Base-by-base conservation (phyloP, 2,113 vertebrate genomes). In the Myotis brandtii region DNA sequence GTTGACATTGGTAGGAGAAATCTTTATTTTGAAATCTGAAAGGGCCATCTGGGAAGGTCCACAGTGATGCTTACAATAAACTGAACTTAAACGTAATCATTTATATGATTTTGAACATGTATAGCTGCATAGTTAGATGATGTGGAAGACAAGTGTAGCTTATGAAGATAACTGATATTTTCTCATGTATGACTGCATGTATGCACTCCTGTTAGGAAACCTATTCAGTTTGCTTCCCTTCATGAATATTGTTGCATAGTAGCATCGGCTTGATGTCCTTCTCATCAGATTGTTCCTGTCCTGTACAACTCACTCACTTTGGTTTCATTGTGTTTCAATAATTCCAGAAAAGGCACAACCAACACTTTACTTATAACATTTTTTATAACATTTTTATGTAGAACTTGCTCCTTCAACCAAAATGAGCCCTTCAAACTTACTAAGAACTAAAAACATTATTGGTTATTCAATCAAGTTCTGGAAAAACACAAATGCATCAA, bases 401-500 rank as follows among this genome's bases (percentile, higher is more conserved):
- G 64, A 23, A 14, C n/a, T 10, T 79, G 16, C 14, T 89, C 52
- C 54, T 86, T 85, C 14, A 32, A 62, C n/a, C 43, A 84, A 69
- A 93, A 52, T 67, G 10, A 67, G 23, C 11, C 64, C 70, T 96
- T 87, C 80, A 64, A 93, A 67, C 14, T 77, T 43, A 69, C 52
- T 80, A 81, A 80, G 27, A 64, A 82, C 27, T 81, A 20, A 94
- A 89, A 83, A 75, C 34, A 66, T 52, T 76, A 93, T 84, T 89
- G 89, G 34, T 48, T 75, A 6, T 77, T 91, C 70, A n/a, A 94
- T 86, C 54, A 21, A 54, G 77, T 85, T 94, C 40, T 80, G 50
- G 69, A 80, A 91, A 79, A 88, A 69, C 40, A 73, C 40, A 43
- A 70, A 79, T 88, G 93, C 62, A 52, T 96, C 85, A 90, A 86